phyloP scores from a whole-genome alignment of 1,140 invertebrate species.

The Choristoneura fumiferana region DNA sequence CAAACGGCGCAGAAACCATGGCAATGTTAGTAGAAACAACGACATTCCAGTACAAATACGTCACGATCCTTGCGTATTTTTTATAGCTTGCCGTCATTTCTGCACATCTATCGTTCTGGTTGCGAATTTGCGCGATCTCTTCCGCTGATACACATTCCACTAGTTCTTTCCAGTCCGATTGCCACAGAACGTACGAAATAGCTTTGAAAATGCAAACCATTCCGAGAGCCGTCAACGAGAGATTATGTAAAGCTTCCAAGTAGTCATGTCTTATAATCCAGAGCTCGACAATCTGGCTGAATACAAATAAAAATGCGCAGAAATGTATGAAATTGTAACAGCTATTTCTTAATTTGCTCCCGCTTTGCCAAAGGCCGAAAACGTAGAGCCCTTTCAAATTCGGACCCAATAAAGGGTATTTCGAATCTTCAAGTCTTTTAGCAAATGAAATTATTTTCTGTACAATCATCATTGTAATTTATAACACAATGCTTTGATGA shows the following conservation, averaged over 20 bases:
- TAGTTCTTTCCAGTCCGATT: conserved; percentile 24
- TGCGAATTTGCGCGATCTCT: neutral
- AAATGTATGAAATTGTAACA: conserved; percentile 38
- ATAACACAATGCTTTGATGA: neutral
- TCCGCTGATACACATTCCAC: conserved; percentile 25
- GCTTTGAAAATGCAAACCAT: conserved; percentile 40
- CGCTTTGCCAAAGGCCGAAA: conserved; percentile 48
- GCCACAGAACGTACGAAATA: conserved; percentile 26
- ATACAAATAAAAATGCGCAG: conserved; percentile 40
- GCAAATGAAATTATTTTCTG: conserved; percentile 25
- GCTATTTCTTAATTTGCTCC: conserved; percentile 29
- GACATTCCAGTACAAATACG: conserved; percentile 46
- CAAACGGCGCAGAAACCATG: conserved; percentile 37
- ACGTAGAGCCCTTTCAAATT: conserved; percentile 51
- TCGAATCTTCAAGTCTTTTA: conserved; percentile 42
- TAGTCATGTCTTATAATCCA: conserved; percentile 43
- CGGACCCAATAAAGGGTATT: conserved; percentile 51
- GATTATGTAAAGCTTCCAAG: conserved; percentile 45
- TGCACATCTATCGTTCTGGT: neutral
- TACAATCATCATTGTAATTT: conserved; percentile 23
- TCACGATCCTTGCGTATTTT: conserved; percentile 43
- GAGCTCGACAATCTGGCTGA: conserved; percentile 46
- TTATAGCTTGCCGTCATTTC: conserved; percentile 39
- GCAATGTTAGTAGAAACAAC: conserved; percentile 38
- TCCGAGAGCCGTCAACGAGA: conserved; percentile 44